Conservation (phyloP, 2,888 invertebrate genomes). For the Epirrhoe tristata region DNA sequence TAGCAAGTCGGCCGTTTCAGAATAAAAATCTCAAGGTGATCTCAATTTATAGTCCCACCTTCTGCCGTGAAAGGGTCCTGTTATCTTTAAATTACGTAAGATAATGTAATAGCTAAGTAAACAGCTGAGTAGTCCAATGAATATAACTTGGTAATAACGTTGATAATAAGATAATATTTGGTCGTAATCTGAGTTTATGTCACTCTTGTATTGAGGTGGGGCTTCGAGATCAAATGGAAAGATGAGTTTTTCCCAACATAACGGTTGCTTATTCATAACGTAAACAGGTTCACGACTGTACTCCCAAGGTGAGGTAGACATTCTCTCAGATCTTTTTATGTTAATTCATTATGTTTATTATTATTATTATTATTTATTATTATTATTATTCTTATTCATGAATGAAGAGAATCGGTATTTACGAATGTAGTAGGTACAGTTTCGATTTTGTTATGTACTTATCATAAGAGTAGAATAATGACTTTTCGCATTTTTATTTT, state of each 20-base stretch:
- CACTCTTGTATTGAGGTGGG: constrained; percentile 22
- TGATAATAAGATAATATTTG: constrained; percentile 37
- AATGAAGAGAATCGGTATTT: no score
- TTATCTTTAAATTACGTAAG: constrained; percentile 36
- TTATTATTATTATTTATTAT: no score
- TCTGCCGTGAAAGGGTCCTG: constrained; percentile 32
- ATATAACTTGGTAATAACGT: constrained; percentile 34
- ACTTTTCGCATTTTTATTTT: no score
- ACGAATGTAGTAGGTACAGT: no score
- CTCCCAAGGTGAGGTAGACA: no score
- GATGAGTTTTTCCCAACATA: constrained; percentile 13
- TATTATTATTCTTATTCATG: no score
- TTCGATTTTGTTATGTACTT: no score
- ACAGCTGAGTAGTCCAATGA: constrained; percentile 39
- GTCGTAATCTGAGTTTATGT: constrained; percentile 37
- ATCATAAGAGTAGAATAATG: no score
- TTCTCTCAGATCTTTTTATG: no score
- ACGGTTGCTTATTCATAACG: no score
- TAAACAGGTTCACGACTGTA: no score
- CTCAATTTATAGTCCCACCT: constrained; percentile 13
- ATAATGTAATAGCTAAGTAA: constrained; percentile 41
- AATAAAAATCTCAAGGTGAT: constrained; percentile 16
- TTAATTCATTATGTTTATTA: no score
- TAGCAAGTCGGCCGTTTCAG: background rate
- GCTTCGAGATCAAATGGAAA: constrained; percentile 10